These are phyloP conservation scores for Semnornis frantzii DNA, from an alignment of 2,113 vertebrate genomes.

Conservation along the genomic window DNA sequence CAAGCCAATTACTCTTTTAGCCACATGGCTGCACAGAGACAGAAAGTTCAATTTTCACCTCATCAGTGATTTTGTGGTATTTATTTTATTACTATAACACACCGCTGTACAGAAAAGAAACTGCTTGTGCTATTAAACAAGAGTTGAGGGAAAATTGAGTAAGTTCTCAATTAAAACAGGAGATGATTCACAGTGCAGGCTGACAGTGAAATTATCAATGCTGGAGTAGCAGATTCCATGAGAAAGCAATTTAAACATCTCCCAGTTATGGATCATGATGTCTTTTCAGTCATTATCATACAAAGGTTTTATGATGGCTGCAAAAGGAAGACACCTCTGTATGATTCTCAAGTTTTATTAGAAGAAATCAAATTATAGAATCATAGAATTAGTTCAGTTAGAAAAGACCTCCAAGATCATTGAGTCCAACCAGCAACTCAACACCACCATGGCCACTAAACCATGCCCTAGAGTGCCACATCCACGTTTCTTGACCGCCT, in stretches of 20 bases:
- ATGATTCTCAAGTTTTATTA: background rate
- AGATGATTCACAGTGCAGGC: slow-evolving; percentile 47
- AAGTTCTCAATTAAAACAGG: slow-evolving; percentile 71
- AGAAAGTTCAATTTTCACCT: slow-evolving; percentile 80
- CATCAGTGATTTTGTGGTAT: slow-evolving; percentile 78
- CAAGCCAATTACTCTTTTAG: slow-evolving; percentile 80
- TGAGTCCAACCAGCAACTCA: too few species aligned
- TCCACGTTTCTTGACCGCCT: too few species aligned
- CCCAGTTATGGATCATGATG: background rate
- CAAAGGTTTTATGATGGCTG: background rate
- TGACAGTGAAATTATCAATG: slow-evolving; percentile 29
- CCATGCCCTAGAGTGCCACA: too few species aligned
- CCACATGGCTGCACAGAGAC: slow-evolving; percentile 81
- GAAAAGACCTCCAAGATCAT: too few species aligned
- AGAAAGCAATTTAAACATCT: background rate
- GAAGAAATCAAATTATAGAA: background rate
- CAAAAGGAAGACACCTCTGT: background rate
- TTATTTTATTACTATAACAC: slow-evolving; percentile 79
- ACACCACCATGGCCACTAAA: too few species aligned
- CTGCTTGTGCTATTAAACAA: slow-evolving; percentile 71
- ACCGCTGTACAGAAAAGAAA: slow-evolving; percentile 67
- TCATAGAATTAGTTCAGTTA: too few species aligned
- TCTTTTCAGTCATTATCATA: background rate
- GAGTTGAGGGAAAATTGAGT: slow-evolving; percentile 43
- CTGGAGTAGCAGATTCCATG: slow-evolving; percentile 22